Percentiles rank a stretch among this genome's conserved stretches.
Conservation (phyloP, 2,797 vertebrate species). For the Hylomyscus alleni region DNA sequence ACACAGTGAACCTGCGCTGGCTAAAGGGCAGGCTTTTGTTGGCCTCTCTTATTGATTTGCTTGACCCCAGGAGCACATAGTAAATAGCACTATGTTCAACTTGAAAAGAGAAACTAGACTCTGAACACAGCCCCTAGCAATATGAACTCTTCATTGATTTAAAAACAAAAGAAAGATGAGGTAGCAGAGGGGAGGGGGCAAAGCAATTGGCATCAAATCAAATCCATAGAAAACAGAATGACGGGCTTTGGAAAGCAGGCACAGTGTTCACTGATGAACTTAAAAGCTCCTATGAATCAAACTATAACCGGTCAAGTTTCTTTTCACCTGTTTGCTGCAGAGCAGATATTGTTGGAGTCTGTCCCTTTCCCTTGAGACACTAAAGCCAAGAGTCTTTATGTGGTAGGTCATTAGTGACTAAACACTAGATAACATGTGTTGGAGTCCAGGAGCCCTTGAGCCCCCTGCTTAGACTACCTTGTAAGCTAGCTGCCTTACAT, state of each 20-base stretch:
- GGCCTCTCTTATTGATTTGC: conserved; percentile 55
- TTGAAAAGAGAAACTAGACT: conserved; percentile 67
- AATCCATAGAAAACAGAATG: conserved; percentile 35
- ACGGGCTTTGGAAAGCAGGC: conserved; percentile 35
- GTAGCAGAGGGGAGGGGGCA: neutral
- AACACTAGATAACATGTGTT: neutral
- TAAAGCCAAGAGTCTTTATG: conserved; percentile 10
- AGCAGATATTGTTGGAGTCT: conserved; percentile 14
- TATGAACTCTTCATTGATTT: conserved; percentile 28
- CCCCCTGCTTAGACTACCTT: too few species aligned
- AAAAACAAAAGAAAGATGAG: neutral
- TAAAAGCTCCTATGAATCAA: neutral
- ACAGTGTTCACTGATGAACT: neutral
- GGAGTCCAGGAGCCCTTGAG: neutral
- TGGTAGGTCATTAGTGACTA: neutral
- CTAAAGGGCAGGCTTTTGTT: conserved; percentile 9
- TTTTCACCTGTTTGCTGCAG: conserved; percentile 32
- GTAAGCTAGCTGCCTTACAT: neutral
- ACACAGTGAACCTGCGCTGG: neutral
- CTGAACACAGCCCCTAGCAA: neutral
- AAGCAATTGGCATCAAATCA: neutral
- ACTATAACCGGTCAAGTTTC: conserved; percentile 12
- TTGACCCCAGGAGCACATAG: conserved; percentile 59
- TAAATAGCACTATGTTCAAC: conserved; percentile 4
- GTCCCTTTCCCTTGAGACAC: conserved; percentile 33